phyloP scores from a whole-genome alignment of 2,113 vertebrate species.

The Excalfactoria chinensis region DNA sequence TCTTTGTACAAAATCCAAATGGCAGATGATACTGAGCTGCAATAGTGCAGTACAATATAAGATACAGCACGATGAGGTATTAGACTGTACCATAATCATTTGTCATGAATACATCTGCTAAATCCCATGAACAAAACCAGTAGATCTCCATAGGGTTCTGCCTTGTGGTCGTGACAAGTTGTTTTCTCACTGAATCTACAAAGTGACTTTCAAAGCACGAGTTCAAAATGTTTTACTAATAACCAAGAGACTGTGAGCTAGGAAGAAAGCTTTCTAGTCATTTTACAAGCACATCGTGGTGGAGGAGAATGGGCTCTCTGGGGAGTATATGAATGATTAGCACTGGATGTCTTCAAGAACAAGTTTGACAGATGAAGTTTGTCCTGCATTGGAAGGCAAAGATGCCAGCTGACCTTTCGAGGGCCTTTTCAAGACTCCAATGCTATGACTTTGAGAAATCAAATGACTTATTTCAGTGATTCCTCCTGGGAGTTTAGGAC shows the following conservation, averaged over 20 bases:
- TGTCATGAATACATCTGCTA: neutral
- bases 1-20: neutral
- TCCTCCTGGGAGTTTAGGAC: neutral
- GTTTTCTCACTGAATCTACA: neutral
- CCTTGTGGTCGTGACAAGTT: neutral
- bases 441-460: slow-evolving; percentile 5
- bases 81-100: neutral
- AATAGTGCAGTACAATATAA: neutral
- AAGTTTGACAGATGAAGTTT: neutral
- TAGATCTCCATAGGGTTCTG: neutral
- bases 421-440: neutral
- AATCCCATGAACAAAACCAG: neutral
- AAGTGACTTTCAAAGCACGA: neutral
- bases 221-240: neutral
- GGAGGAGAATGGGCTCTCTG: neutral
- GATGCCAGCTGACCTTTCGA: neutral
- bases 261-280: neutral
- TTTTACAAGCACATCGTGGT: neutral
- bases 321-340: neutral
- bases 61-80: neutral
- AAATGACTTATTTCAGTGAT: neutral
- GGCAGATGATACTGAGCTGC: neutral
- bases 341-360: neutral
- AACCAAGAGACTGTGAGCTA: neutral
- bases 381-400: neutral